Conservation (phyloP, 2,797 vertebrate genomes). For the Enteromius viviparus region DNA sequence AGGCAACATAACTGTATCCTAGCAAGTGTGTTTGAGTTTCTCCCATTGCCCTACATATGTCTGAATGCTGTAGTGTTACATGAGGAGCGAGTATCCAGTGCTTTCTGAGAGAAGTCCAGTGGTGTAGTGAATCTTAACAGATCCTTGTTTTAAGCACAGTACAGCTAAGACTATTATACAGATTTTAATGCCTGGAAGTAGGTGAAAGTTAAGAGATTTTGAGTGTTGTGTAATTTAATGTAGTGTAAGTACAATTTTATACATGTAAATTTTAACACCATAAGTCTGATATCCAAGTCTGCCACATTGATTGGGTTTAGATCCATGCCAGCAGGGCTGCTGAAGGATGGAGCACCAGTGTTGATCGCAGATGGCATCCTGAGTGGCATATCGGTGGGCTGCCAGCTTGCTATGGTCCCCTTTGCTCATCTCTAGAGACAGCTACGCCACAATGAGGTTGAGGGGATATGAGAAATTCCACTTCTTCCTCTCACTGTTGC, state of each 20-base stretch:
- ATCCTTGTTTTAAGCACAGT: neutral
- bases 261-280: neutral
- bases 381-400: conserved; percentile 43
- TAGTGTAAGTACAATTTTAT: neutral
- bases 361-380: conserved; percentile 54
- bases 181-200: neutral
- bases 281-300: conserved; percentile 7
- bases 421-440: conserved; percentile 40
- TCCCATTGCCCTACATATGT: conserved; percentile 54
- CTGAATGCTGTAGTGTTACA: conserved; percentile 41
- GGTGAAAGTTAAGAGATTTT: neutral
- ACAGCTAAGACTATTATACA: neutral
- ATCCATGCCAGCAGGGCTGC: conserved; percentile 46
- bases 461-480: neutral
- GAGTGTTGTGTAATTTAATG: neutral
- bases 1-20: conserved; percentile 64
- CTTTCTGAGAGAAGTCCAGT: conserved; percentile 10
- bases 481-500: conserved; percentile 18
- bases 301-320: neutral
- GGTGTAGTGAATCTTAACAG: neutral
- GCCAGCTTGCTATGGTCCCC: conserved; percentile 43
- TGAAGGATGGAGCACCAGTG: conserved; percentile 17
- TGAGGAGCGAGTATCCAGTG: conserved; percentile 9
- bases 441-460: neutral
- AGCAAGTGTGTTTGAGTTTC: conserved; percentile 44